These are phyloP conservation scores for Elymnias hypermnestra DNA, from an alignment of 1,140 invertebrate genomes.

Conservation along the genomic window DNA sequence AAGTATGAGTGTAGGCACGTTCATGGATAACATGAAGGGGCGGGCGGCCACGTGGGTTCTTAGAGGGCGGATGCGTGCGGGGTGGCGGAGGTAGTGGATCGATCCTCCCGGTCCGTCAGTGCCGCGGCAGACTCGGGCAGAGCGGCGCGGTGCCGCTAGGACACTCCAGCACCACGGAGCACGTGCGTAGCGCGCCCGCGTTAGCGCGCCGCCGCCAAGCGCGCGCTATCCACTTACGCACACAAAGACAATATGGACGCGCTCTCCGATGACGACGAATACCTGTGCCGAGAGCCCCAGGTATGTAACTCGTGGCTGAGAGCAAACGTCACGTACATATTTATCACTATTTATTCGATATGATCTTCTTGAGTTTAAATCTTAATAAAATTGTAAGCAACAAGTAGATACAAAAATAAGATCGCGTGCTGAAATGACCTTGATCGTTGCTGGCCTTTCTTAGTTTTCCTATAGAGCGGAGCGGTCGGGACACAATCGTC, in stretches of 20 bases:
- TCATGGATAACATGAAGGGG: slow-evolving; percentile 21
- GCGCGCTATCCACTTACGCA: slow-evolving; percentile 41
- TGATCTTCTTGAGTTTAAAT: too few species aligned
- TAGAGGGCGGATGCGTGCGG: slow-evolving; percentile 31
- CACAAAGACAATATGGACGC: slow-evolving; percentile 57
- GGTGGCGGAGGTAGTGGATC: slow-evolving; percentile 39
- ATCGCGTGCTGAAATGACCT: too few species aligned
- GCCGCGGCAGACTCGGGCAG: slow-evolving; percentile 61
- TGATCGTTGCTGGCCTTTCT: too few species aligned
- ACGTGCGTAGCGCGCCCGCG: slow-evolving; percentile 62
- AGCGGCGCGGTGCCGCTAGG: slow-evolving; percentile 52
- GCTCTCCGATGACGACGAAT: slow-evolving; percentile 70
- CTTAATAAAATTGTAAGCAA: too few species aligned
- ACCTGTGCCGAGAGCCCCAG: slow-evolving; percentile 56
- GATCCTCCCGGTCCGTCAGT: slow-evolving; percentile 55
- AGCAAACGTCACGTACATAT: too few species aligned
- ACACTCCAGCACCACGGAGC: slow-evolving; percentile 47
- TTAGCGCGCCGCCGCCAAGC: slow-evolving; percentile 47
- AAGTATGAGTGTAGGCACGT: background rate
- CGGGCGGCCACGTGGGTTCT: slow-evolving; percentile 40
- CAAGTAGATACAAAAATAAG: too few species aligned
- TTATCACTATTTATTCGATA: too few species aligned
- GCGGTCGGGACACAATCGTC: too few species aligned
- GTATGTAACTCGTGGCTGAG: slow-evolving; percentile 30
- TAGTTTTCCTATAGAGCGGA: too few species aligned